Conservation (phyloP, 2,888 invertebrate genomes). For the Himalopsyche tibetana region DNA sequence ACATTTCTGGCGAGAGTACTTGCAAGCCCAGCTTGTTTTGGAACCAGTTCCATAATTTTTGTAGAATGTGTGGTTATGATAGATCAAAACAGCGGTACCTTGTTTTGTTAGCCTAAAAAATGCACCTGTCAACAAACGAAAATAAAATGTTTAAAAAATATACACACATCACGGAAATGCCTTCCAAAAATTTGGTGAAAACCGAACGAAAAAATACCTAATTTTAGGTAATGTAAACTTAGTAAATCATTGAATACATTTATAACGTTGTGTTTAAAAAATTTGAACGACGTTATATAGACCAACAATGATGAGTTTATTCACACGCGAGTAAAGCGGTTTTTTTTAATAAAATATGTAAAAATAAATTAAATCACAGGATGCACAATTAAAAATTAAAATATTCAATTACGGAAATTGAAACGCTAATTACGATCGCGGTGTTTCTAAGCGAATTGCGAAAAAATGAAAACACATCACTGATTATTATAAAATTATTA, state of each 20-base stretch:
- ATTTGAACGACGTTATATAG: background rate
- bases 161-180: constrained; percentile 19
- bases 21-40: constrained; percentile 40
- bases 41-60: constrained; percentile 31
- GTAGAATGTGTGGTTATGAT: constrained; percentile 43
- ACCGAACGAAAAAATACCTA: constrained; percentile 10
- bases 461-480: constrained; percentile 19
- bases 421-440: constrained; percentile 22
- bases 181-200: constrained; percentile 2
- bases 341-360: constrained; percentile 29
- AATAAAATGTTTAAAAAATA: constrained; percentile 5
- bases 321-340: background rate
- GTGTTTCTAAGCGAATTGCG: background rate
- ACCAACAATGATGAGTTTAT: constrained; percentile 25
- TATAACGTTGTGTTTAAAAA: background rate
- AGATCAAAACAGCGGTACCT: constrained; percentile 36
- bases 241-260: constrained; percentile 17
- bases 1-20: constrained; percentile 31
- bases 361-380: constrained; percentile 42
- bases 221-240: constrained; percentile 3
- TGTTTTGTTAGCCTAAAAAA: constrained; percentile 37
- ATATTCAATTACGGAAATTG: constrained; percentile 40
- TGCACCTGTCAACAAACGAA: constrained; percentile 32
- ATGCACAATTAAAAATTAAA: constrained; percentile 43
- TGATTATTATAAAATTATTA: background rate